Percentiles rank a stretch among this genome's conserved stretches.
These are phyloP conservation scores for Hemichromis elongatus DNA, from an alignment of 2,113 vertebrate species.

Conservation along the genomic window DNA sequence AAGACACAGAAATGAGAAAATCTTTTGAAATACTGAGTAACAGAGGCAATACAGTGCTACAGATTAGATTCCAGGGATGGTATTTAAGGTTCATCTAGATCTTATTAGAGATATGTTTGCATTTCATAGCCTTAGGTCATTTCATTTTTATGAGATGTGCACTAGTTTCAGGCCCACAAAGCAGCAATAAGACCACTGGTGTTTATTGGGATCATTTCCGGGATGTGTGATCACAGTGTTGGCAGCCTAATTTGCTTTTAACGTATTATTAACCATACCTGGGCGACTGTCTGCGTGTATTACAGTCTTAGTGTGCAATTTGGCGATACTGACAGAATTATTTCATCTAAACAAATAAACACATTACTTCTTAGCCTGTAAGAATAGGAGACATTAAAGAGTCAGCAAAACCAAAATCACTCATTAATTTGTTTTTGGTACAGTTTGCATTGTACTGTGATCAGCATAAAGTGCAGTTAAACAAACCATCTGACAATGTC, in stretches of 20 bases:
- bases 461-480: background rate
- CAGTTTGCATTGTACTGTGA: background rate
- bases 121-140: background rate
- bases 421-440: background rate
- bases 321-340: background rate
- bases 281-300: background rate
- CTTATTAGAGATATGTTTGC: slow-evolving; percentile 10
- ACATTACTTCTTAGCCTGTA: background rate
- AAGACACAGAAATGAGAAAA: background rate
- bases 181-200: background rate
- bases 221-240: background rate
- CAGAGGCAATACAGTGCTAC: background rate
- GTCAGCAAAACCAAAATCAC: background rate
- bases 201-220: background rate
- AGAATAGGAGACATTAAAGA: background rate
- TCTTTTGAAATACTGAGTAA: background rate
- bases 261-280: background rate
- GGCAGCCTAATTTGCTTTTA: background rate
- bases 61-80: background rate
- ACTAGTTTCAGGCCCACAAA: background rate
- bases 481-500: background rate
- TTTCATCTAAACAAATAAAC: background rate
- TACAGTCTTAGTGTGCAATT: background rate
- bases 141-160: background rate
- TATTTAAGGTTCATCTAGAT: slow-evolving; percentile 17